These are phyloP conservation scores for Zootermopsis nevadensis DNA, from an alignment of 2,888 invertebrate genomes.

Conservation along the genomic window DNA sequence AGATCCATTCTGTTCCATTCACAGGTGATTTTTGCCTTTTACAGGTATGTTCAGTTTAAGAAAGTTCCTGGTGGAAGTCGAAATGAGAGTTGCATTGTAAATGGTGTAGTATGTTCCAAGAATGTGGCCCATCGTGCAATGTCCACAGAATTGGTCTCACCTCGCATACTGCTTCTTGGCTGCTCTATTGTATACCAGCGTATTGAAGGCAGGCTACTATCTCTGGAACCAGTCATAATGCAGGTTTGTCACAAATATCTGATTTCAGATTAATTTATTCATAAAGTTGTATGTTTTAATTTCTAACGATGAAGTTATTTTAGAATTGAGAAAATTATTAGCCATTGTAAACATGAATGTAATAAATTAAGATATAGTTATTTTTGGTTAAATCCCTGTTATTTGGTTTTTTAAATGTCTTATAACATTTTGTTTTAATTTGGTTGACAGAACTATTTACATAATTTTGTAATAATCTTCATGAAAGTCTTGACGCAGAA, in stretches of 20 bases:
- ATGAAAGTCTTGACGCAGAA: too few relatives aligned
- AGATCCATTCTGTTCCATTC: neutral
- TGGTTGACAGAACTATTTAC: too few relatives aligned
- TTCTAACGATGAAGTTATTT: too few relatives aligned
- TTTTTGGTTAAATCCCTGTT: too few relatives aligned
- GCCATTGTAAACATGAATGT: too few relatives aligned
- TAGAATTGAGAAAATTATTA: too few relatives aligned
- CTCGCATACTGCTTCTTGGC: constrained; percentile 85
- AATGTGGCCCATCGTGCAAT: constrained; percentile 93
- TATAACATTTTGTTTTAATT: too few relatives aligned
- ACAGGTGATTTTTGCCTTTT: neutral
- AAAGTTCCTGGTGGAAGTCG: constrained; percentile 85
- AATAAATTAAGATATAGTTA: too few relatives aligned
- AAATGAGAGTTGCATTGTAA: constrained; percentile 81
- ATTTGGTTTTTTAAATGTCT: too few relatives aligned
- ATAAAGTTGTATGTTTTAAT: too few relatives aligned
- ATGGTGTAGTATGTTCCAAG: constrained; percentile 93
- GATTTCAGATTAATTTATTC: too few relatives aligned
- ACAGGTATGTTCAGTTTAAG: constrained; percentile 88
- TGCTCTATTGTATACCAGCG: constrained; percentile 95
- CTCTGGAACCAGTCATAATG: constrained; percentile 92
- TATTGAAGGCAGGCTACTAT: constrained; percentile 91
- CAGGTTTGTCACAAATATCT: constrained; percentile 70
- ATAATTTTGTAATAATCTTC: too few relatives aligned
- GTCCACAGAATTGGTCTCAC: constrained; percentile 82